Conservation (phyloP, 2,113 vertebrate species). For the Thunnus thynnus region DNA sequence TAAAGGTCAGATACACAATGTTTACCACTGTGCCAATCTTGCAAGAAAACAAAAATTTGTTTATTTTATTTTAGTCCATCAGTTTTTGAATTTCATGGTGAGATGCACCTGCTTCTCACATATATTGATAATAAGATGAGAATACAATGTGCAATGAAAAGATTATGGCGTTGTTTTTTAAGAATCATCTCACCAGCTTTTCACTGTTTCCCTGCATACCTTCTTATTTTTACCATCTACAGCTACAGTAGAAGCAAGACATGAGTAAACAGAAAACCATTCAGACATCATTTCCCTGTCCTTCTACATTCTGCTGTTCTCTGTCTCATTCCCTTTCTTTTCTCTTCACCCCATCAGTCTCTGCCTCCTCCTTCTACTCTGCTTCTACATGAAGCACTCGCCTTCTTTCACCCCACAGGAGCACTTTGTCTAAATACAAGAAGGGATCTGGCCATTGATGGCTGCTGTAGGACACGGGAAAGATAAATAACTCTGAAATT, state of each 20-base stretch:
- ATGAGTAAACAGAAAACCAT: constrained; percentile 42
- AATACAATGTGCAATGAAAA: constrained; percentile 41
- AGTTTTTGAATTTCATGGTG: constrained; percentile 67
- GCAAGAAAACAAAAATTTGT: constrained; percentile 28
- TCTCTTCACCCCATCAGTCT: constrained; percentile 4
- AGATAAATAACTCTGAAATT: constrained; percentile 12
- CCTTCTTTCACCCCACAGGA: constrained; percentile 27
- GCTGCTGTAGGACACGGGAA: not conserved
- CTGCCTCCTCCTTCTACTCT: constrained; percentile 3
- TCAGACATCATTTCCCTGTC: constrained; percentile 12
- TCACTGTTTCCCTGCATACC: constrained; percentile 16
- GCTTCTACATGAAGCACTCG: constrained; percentile 14
- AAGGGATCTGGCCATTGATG: constrained; percentile 28
- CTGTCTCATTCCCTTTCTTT: not conserved
- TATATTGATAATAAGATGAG: constrained; percentile 29
- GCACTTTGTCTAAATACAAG: constrained; percentile 44
- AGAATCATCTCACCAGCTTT: constrained; percentile 27
- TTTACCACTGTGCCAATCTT: constrained; percentile 43
- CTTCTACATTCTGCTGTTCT: not conserved
- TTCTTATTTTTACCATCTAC: constrained; percentile 38
- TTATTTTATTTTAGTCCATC: constrained; percentile 45
- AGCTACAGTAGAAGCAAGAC: constrained; percentile 4
- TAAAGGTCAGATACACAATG: constrained; percentile 36
- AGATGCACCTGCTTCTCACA: constrained; percentile 48
- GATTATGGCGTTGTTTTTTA: constrained; percentile 32